These are phyloP conservation scores for Microctonus hyperodae DNA, from an alignment of 2,888 invertebrate species.

Conservation along the genomic window DNA sequence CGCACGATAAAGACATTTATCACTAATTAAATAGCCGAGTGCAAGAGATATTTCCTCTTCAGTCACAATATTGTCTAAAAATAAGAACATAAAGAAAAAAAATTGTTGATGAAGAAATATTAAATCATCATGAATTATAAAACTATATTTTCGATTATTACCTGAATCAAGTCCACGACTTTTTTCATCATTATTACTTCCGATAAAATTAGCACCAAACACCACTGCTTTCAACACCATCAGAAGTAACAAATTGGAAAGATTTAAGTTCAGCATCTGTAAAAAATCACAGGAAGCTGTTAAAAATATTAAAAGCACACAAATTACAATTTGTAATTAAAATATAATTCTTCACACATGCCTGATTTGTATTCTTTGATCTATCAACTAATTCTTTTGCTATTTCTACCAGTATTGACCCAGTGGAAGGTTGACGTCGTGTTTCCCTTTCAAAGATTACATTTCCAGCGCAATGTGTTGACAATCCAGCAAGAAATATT, in stretches of 20 bases:
- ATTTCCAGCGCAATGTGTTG: conserved; percentile 39
- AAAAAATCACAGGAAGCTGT: conserved; percentile 25
- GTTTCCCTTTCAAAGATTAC: conserved; percentile 36
- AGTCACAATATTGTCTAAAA: conserved; percentile 56
- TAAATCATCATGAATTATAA: too few species aligned
- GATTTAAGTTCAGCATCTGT: conserved; percentile 80
- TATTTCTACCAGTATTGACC: conserved; percentile 68
- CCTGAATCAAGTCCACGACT: conserved; percentile 71
- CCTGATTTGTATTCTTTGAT: conserved; percentile 74
- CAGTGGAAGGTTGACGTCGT: conserved; percentile 52
- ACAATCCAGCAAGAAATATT: conserved; percentile 37
- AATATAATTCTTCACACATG: conserved; percentile 48
- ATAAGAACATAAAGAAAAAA: conserved; percentile 34
- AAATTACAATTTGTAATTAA: not conserved
- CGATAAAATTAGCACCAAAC: conserved; percentile 81
- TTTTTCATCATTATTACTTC: conserved; percentile 62
- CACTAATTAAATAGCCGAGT: conserved; percentile 74
- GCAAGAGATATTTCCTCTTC: conserved; percentile 78
- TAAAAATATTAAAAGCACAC: not conserved
- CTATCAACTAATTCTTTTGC: conserved; percentile 75
- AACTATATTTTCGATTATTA: too few species aligned
- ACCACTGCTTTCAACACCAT: conserved; percentile 83
- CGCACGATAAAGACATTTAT: conserved; percentile 77
- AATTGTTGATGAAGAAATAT: too few species aligned
- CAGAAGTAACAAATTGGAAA: conserved; percentile 82